Evolutionary conservation across 1,140 invertebrate genomes (phyloP).

Genomic region (Pseudomyrmex cubaensis): DNA sequence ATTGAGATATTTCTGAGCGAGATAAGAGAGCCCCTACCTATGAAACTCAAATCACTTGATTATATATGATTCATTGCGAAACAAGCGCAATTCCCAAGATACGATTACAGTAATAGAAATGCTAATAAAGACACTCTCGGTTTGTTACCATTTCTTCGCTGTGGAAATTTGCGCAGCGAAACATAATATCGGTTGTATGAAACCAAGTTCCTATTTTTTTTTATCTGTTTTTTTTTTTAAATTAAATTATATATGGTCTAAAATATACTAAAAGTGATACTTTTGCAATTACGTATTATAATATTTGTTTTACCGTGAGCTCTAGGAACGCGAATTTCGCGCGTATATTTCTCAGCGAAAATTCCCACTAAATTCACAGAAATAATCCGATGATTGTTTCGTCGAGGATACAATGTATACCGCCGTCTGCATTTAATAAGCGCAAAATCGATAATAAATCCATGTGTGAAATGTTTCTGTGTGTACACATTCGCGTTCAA

Average conservation of each 20-base stretch:
- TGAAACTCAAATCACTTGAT: slow-evolving; percentile 13
- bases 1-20: background rate
- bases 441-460: slow-evolving; percentile 45
- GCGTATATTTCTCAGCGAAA: background rate
- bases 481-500: background rate
- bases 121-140: background rate
- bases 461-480: background rate
- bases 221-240: background rate
- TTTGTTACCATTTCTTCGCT: no score
- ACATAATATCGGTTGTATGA: background rate
- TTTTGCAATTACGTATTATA: background rate
- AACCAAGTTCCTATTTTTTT: background rate
- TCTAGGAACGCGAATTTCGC: slow-evolving; percentile 3
- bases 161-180: background rate
- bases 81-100: background rate
- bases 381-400: slow-evolving; percentile 46
- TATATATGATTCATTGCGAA: background rate
- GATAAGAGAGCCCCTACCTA: background rate
- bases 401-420: slow-evolving; percentile 11
- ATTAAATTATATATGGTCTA: background rate
- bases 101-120: slow-evolving; percentile 9
- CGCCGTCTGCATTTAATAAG: slow-evolving; percentile 47
- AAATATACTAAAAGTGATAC: background rate
- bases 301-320: slow-evolving; percentile 13
- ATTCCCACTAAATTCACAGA: slow-evolving; percentile 27